A percentile compares a stretch with the other conserved stretches of the same genome.
phyloP scores from a whole-genome alignment of 2,888 invertebrate genomes.

The Diaperis boleti region DNA sequence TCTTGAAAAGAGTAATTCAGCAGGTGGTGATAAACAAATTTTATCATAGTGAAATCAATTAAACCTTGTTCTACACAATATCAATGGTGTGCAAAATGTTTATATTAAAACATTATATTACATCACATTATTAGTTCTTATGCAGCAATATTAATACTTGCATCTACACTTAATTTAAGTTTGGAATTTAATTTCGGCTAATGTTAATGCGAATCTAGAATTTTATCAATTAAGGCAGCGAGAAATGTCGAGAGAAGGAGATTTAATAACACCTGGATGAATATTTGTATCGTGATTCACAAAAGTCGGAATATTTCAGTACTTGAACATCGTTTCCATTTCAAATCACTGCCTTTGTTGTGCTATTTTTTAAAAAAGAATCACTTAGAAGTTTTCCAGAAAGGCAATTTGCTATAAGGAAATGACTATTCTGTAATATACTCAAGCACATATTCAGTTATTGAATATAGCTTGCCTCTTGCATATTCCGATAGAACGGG shows the following conservation, averaged over 20 bases:
- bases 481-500: slow-evolving; percentile 13
- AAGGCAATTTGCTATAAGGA: slow-evolving; percentile 2
- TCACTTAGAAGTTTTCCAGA: neutral
- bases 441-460: slow-evolving; percentile 14
- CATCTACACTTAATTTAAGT: neutral
- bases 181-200: neutral
- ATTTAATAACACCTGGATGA: neutral
- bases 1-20: no score
- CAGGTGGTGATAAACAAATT: no score
- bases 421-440: slow-evolving; percentile 18
- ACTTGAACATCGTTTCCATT: no score
- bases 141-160: neutral
- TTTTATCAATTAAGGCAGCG: neutral
- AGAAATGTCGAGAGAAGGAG: neutral
- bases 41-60: no score
- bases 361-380: neutral
- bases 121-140: neutral
- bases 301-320: neutral
- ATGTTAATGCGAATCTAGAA: neutral
- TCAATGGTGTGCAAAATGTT: no score
- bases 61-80: no score
- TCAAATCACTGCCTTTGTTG: no score
- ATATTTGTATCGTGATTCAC: neutral
- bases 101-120: neutral
- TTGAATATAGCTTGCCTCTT: slow-evolving; percentile 11